Percentiles rank a stretch among this genome's conserved stretches.
Conservation (phyloP, 2,113 vertebrate species). For the Lamprologus tigripictilis region DNA sequence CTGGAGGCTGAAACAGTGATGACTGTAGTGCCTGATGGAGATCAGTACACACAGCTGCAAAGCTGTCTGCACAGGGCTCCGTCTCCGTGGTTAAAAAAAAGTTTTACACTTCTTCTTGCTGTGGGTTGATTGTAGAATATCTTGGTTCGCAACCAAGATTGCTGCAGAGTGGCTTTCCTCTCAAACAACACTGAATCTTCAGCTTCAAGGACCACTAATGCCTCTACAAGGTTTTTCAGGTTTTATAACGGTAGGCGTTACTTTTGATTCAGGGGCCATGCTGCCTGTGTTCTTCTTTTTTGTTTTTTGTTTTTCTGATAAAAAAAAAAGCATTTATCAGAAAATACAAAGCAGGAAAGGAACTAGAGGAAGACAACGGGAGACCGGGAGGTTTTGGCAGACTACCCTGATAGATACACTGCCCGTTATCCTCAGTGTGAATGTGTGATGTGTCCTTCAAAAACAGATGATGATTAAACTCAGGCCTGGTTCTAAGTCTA, state of each 20-base stretch:
- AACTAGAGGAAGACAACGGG: neutral
- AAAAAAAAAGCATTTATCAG: neutral
- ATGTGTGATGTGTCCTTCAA: conserved; percentile 21
- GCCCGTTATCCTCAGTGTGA: neutral
- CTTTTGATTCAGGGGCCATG: neutral
- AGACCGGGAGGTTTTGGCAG: neutral
- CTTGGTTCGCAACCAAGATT: neutral
- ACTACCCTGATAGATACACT: neutral
- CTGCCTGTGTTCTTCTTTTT: neutral
- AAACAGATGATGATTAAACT: conserved; percentile 9
- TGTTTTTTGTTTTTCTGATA: accelerated
- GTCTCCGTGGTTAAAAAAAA: conserved; percentile 78
- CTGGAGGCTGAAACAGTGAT: conserved; percentile 81
- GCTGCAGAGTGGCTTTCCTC: neutral
- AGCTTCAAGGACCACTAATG: neutral
- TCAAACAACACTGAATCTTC: accelerated
- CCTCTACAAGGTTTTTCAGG: neutral
- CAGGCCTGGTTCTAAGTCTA: neutral
- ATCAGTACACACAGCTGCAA: conserved; percentile 82
- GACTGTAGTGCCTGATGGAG: conserved; percentile 89
- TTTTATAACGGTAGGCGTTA: neutral
- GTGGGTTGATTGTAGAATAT: neutral
- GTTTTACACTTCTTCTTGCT: conserved; percentile 72
- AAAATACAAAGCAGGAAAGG: neutral
- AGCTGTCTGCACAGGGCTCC: conserved; percentile 80